Conservation (phyloP, 2,888 invertebrate species). For the Melanargia galathea region DNA sequence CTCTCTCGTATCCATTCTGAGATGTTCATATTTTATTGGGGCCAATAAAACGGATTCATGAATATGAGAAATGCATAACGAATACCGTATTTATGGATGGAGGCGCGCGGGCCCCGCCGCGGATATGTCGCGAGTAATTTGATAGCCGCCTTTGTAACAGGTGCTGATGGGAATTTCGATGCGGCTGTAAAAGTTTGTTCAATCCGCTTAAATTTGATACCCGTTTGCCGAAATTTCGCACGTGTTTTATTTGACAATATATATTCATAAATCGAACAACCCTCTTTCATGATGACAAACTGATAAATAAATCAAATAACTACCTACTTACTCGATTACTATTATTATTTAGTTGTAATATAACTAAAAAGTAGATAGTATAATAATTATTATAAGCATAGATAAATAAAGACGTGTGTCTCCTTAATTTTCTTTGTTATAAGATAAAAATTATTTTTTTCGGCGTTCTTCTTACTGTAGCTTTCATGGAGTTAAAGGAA, state of each 20-base stretch:
- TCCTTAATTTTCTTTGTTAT: no score
- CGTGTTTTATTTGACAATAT: slow-evolving; percentile 24
- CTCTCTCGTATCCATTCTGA: slow-evolving; percentile 82
- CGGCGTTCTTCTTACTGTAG: no score
- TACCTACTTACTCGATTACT: background rate
- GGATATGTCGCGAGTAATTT: slow-evolving; percentile 80
- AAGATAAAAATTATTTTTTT: no score
- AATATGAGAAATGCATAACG: slow-evolving; percentile 83
- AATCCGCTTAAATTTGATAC: slow-evolving; percentile 67
- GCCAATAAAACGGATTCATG: slow-evolving; percentile 84
- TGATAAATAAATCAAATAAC: background rate
- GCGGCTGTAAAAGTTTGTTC: slow-evolving; percentile 70
- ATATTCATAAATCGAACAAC: slow-evolving; percentile 21
- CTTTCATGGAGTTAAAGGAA: no score
- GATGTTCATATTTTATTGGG: slow-evolving; percentile 84
- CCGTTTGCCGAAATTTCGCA: slow-evolving; percentile 47
- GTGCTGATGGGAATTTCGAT: slow-evolving; percentile 80
- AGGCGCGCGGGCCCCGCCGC: slow-evolving; percentile 69
- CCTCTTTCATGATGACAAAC: slow-evolving; percentile 11
- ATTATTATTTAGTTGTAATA: no score
- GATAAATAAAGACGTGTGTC: no score
- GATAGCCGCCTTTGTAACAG: slow-evolving; percentile 81
- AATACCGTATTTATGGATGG: slow-evolving; percentile 81
- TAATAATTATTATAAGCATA: no score
- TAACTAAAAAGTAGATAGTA: no score